These are phyloP conservation scores for Poecilia velifera DNA, from an alignment of 2,797 vertebrate species.

Conservation along the genomic window DNA sequence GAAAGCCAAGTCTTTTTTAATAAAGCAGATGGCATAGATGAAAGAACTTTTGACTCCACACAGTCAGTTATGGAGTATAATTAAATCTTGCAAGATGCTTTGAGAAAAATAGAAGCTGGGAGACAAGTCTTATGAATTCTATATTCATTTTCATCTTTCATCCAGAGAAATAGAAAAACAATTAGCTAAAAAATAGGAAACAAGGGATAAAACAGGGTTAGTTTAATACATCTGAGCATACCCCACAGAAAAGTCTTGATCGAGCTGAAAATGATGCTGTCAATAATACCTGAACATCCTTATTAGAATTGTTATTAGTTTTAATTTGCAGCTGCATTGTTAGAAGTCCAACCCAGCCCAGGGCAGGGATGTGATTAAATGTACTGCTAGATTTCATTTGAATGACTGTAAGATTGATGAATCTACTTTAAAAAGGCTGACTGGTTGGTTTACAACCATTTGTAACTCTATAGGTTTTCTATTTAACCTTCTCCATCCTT, in stretches of 20 bases:
- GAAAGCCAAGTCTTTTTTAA: conserved; percentile 35
- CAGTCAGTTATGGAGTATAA: conserved; percentile 15
- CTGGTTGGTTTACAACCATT: not conserved
- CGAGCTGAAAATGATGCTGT: conserved; percentile 8
- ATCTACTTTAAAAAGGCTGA: not conserved
- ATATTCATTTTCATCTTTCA: not conserved
- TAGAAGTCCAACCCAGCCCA: not conserved
- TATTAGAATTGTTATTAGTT: not conserved
- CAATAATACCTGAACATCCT: not conserved
- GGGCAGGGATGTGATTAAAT: not conserved
- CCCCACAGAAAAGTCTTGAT: not conserved
- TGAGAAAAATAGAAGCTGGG: conserved; percentile 10
- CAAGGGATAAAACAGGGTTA: not conserved
- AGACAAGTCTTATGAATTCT: not conserved
- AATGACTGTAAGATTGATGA: not conserved
- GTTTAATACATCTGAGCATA: conserved; percentile 1
- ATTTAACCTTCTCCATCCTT: not conserved
- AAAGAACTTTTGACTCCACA: conserved; percentile 36
- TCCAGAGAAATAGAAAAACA: not conserved
- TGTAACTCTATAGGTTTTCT: not conserved
- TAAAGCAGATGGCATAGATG: conserved; percentile 15
- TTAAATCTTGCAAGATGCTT: not conserved
- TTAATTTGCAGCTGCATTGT: not conserved
- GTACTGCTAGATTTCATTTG: not conserved
- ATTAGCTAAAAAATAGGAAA: not conserved